These are phyloP conservation scores for Pachycephala philippinensis DNA, from an alignment of 2,113 vertebrate genomes.

Conservation along the genomic window DNA sequence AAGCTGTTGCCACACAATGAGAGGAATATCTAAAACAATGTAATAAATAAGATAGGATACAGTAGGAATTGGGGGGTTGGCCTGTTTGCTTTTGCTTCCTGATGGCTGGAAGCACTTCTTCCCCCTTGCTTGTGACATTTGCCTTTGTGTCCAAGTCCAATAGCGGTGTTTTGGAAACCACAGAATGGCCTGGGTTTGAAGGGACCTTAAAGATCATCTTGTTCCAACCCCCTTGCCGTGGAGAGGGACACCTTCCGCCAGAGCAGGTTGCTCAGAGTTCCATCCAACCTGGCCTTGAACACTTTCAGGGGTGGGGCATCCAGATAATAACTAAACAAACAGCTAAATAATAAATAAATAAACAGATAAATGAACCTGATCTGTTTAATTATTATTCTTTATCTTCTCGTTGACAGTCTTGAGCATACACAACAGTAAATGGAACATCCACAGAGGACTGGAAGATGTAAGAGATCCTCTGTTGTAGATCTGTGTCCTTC, in stretches of 20 bases:
- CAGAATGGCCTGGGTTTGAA: background rate
- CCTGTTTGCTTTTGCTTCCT: background rate
- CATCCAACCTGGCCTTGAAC: background rate
- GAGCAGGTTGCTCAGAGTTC: background rate
- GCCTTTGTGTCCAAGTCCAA: background rate
- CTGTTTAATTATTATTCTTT: background rate
- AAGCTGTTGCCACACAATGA: background rate
- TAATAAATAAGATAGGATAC: background rate
- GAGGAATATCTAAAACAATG: background rate
- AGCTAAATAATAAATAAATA: background rate
- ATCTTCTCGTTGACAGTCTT: background rate
- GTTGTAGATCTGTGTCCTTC: background rate
- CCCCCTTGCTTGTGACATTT: background rate
- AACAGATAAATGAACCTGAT: background rate
- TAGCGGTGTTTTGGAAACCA: background rate
- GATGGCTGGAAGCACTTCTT: background rate
- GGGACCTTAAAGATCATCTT: background rate
- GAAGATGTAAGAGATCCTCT: background rate
- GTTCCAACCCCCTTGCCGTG: too few relatives aligned
- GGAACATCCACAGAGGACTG: background rate
- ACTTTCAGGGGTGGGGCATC: background rate
- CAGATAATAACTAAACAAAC: background rate
- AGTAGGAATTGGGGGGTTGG: fast-evolving
- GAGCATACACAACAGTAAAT: background rate
- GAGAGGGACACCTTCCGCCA: background rate